phyloP scores from a whole-genome alignment of 2,797 vertebrate species.

The Cryptoprocta ferox region DNA sequence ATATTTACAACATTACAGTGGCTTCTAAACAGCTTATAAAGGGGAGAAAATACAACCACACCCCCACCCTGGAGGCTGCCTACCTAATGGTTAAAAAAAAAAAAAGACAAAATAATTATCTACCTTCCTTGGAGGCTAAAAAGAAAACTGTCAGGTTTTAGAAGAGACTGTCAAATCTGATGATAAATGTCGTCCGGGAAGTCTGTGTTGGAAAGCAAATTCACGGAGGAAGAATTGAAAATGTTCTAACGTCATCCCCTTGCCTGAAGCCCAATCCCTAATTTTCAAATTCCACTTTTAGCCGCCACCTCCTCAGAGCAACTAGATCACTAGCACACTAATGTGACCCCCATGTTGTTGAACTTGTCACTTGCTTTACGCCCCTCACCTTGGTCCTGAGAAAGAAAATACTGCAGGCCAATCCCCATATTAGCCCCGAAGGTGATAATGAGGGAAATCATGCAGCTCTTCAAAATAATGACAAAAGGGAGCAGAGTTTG shows the following conservation, averaged over 20 bases:
- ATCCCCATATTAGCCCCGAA: neutral
- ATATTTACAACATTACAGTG: neutral
- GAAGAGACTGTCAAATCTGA: neutral
- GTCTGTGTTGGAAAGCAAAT: neutral
- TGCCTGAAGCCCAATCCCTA: slow-evolving; percentile 34
- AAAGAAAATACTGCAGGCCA: slow-evolving; percentile 17
- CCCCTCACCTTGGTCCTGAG: neutral
- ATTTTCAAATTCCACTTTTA: slow-evolving; percentile 40
- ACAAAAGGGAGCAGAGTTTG: slow-evolving; percentile 55
- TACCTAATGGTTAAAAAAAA: neutral
- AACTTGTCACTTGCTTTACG: slow-evolving; percentile 35
- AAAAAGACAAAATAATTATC: neutral
- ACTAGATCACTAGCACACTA: slow-evolving; percentile 37
- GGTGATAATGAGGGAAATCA: slow-evolving; percentile 61
- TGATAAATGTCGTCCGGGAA: neutral
- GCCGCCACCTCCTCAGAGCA: slow-evolving; percentile 21
- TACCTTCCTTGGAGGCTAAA: slow-evolving; percentile 8
- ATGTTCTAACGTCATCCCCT: slow-evolving; percentile 21
- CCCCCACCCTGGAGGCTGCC: neutral
- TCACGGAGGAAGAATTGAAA: slow-evolving; percentile 47
- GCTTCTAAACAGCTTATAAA: neutral
- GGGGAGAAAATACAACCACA: neutral
- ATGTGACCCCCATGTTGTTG: slow-evolving; percentile 59
- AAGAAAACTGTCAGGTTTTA: neutral
- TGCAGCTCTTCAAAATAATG: slow-evolving; percentile 51